Evolutionary conservation across 1,140 invertebrate species (phyloP).

Genomic region (Heliothis subflexa): DNA sequence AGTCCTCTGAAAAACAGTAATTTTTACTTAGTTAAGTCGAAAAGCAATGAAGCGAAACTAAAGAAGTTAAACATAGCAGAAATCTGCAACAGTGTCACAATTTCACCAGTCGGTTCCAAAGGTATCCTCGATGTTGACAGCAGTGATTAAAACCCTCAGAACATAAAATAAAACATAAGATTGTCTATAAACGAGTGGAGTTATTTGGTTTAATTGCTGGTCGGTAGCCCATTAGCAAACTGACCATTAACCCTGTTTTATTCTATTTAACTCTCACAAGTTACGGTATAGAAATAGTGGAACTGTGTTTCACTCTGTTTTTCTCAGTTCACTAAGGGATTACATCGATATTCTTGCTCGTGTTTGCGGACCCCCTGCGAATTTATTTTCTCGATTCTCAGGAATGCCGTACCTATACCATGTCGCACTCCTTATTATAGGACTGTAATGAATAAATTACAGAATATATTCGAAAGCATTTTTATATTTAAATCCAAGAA

Average conservation of each 20-base stretch:
- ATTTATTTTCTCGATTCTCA: constrained; percentile 6
- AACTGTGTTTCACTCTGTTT: background rate
- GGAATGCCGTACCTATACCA: background rate
- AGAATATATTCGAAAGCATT: background rate
- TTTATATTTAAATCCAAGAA: background rate
- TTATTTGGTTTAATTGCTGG: constrained; percentile 35
- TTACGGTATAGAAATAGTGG: background rate
- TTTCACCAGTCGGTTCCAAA: too few species aligned
- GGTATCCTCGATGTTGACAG: too few species aligned
- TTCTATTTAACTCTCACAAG: constrained; percentile 11
- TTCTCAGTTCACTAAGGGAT: background rate
- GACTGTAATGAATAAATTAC: constrained; percentile 10
- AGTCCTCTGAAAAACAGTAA: too few species aligned
- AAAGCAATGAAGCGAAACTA: too few species aligned
- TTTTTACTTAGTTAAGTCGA: too few species aligned
- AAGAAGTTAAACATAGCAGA: too few species aligned
- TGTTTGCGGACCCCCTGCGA: background rate
- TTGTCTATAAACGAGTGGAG: background rate
- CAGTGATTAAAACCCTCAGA: too few species aligned
- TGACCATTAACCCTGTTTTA: constrained; percentile 30
- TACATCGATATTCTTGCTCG: background rate
- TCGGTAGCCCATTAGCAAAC: constrained; percentile 19
- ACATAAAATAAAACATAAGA: too few species aligned
- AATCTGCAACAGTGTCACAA: too few species aligned
- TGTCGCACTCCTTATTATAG: background rate